A percentile compares a stretch with the other conserved stretches of the same genome.
Conservation (phyloP, 2,888 invertebrate species). For the Athetis lepigone region DNA sequence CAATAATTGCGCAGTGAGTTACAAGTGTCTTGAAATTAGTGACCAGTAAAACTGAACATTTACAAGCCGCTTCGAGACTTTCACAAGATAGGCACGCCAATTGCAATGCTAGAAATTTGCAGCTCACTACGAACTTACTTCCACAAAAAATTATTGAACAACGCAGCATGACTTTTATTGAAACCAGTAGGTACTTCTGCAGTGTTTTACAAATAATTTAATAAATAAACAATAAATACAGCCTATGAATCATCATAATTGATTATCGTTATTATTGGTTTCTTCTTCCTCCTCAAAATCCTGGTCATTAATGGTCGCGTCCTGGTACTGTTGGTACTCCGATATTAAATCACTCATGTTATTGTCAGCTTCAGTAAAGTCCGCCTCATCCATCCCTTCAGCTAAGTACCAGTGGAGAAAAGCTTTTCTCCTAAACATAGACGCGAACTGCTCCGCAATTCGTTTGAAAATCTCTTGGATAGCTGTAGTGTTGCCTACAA, state of each 20-base stretch:
- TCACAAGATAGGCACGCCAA: too few relatives aligned
- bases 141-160: too few relatives aligned
- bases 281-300: constrained; percentile 92
- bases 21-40: too few relatives aligned
- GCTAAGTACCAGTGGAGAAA: constrained; percentile 99
- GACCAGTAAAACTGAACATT: too few relatives aligned
- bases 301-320: constrained; percentile 95
- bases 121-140: too few relatives aligned
- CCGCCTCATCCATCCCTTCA: constrained; percentile 98
- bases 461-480: constrained; percentile 97
- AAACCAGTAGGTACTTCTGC: constrained; percentile 1
- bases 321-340: constrained; percentile 98
- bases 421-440: constrained; percentile 98
- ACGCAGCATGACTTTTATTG: not conserved
- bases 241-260: constrained; percentile 66
- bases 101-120: too few relatives aligned
- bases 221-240: constrained; percentile 48
- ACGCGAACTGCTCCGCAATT: constrained; percentile 95
- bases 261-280: constrained; percentile 86
- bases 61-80: too few relatives aligned
- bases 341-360: constrained; percentile 97
- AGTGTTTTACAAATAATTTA: constrained; percentile 53
- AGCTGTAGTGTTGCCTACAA: constrained; percentile 96
- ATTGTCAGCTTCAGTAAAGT: constrained; percentile 98
- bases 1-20: too few relatives aligned